These are phyloP conservation scores for Muraenolepis orangiensis DNA, from an alignment of 2,797 vertebrate species.

Conservation along the genomic window DNA sequence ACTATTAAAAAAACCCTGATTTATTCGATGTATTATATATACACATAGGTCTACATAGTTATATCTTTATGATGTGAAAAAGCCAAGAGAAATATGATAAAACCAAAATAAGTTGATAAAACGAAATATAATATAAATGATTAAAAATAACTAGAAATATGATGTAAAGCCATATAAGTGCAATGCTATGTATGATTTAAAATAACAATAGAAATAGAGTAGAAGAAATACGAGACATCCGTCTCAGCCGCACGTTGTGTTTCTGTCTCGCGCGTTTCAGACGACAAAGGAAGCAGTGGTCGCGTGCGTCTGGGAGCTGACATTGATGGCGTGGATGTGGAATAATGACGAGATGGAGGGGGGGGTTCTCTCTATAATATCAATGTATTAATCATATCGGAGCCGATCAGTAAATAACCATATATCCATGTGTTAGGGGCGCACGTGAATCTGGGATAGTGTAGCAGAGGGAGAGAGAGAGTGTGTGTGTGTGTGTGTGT, in stretches of 20 bases:
- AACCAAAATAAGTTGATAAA: background rate
- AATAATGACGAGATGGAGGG: slow-evolving; percentile 62
- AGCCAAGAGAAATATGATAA: background rate
- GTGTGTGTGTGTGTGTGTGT: slow-evolving; percentile 68
- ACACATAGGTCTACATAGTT: background rate
- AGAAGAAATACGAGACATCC: background rate
- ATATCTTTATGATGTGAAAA: background rate
- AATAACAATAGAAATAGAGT: background rate
- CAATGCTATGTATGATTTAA: background rate
- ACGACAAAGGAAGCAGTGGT: slow-evolving; percentile 80
- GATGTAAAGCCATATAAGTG: slow-evolving; percentile 9
- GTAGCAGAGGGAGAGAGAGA: slow-evolving; percentile 63
- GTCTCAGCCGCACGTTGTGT: slow-evolving; percentile 54
- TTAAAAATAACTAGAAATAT: background rate
- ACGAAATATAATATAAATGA: background rate
- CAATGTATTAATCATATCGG: background rate
- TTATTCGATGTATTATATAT: background rate
- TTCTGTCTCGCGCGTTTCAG: slow-evolving; percentile 77
- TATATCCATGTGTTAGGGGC: slow-evolving; percentile 12
- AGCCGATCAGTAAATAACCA: background rate
- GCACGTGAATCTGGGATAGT: slow-evolving; percentile 50
- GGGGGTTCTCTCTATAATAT: slow-evolving; percentile 8
- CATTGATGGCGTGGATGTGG: slow-evolving; percentile 74
- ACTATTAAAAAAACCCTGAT: too few species aligned
- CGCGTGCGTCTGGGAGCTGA: slow-evolving; percentile 64